Base-by-base conservation (phyloP, 2,888 invertebrate species). In the Heteromyza rotundicornis region DNA sequence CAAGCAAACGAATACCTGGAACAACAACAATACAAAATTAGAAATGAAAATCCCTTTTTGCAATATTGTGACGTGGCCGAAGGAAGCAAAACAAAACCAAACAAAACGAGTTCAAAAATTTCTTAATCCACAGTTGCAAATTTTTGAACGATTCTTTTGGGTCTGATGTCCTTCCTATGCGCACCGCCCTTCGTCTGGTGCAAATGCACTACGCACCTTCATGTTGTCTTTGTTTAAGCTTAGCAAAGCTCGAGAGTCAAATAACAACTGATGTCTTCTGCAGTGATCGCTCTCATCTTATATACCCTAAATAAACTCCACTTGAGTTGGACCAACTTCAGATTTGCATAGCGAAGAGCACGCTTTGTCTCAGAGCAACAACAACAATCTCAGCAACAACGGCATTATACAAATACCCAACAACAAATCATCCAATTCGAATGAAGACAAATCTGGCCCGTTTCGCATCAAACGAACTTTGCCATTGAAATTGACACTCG, bases 1-100 rank as follows among this genome's bases (percentile, higher is more conserved):
- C 71, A 75, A 70, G 66, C 75, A 75, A 64, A 75, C 72, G 64
- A 75, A 74, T 66, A 75, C 71, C 75, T 75, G 52, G 14, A 54
- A 56, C 10, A 16, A 49, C 5, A 5, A 32, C 5, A 32, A 32
- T 5, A 5, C 32, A 32, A 7, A 27, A 27, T 27, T 27, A 27
- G 27, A 27, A 27, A n/a, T n/a, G n/a, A n/a, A n/a, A n/a, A n/a
- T n/a, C n/a, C n/a, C 27, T 27, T 27, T 10, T 27, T 27, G n/a
- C n/a, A n/a, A n/a, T n/a, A n/a, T n/a, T n/a, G n/a, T n/a, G n/a
- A n/a, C n/a, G n/a, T n/a, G n/a, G n/a, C n/a, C n/a, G n/a, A n/a
- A n/a, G n/a, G n/a, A n/a, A n/a, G n/a, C n/a, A n/a, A n/a, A n/a
- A n/a, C n/a, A n/a, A 27, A 27, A 7, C 10, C 27, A 5, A 27